A percentile compares a stretch with the other conserved stretches of the same genome.
Evolutionary conservation across 1,140 invertebrate species (phyloP).

Genomic region (Trichoplusia ni): DNA sequence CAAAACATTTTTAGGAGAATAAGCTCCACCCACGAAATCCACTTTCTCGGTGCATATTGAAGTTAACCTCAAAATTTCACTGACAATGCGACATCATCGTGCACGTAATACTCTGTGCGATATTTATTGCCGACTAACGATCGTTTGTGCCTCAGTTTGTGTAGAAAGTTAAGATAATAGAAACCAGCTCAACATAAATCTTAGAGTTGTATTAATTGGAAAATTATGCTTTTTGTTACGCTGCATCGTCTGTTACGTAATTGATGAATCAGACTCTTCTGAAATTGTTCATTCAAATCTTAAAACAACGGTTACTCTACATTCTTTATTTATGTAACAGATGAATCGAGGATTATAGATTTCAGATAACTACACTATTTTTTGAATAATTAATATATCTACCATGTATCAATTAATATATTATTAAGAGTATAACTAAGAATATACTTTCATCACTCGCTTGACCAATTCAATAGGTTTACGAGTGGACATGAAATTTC

Average conservation of each 20-base stretch:
- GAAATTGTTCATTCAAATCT: too few relatives aligned
- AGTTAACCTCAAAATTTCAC: slow-evolving; percentile 37
- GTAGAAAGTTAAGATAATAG: not conserved
- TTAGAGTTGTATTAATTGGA: not conserved
- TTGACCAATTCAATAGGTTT: too few relatives aligned
- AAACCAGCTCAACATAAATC: not conserved
- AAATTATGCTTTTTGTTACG: slow-evolving; percentile 1
- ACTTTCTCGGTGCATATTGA: slow-evolving; percentile 41
- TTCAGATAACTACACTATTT: too few relatives aligned
- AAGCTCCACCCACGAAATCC: slow-evolving; percentile 10
- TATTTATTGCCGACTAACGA: slow-evolving; percentile 3
- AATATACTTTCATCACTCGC: too few relatives aligned
- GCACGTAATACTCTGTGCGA: not conserved
- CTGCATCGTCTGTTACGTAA: not conserved
- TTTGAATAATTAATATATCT: too few relatives aligned
- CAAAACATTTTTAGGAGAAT: slow-evolving; percentile 35
- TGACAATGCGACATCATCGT: slow-evolving; percentile 16
- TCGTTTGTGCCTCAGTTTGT: not conserved
- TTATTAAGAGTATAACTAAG: too few relatives aligned
- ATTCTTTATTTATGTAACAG: too few relatives aligned
- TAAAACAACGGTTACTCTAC: too few relatives aligned
- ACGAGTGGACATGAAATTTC: too few relatives aligned
- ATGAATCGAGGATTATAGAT: too few relatives aligned
- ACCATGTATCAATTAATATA: too few relatives aligned
- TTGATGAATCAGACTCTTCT: not conserved